Percentiles rank a stretch among this genome's conserved stretches.
These are phyloP conservation scores for Phaetusa simplex DNA, from an alignment of 2,113 vertebrate species.

Conservation along the genomic window DNA sequence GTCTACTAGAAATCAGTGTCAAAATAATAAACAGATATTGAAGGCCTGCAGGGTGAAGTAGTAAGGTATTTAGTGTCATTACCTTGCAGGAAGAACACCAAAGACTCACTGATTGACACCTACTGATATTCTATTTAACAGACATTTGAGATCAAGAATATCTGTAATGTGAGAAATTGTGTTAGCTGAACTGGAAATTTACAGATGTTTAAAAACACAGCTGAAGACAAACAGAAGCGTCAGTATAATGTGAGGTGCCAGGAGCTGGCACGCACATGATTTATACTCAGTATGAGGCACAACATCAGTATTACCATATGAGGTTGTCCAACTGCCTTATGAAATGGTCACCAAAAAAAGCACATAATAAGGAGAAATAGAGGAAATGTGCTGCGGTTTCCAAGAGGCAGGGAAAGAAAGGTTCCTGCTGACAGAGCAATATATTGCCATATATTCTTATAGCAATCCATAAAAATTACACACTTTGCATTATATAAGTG, in stretches of 20 bases:
- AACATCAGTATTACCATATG: not conserved
- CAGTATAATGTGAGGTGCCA: not conserved
- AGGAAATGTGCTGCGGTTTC: not conserved
- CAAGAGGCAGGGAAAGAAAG: not conserved
- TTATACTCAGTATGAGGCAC: not conserved
- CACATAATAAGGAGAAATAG: not conserved
- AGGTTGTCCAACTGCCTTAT: not conserved
- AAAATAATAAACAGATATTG: not conserved
- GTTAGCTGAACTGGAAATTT: not conserved
- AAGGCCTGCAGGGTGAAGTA: not conserved
- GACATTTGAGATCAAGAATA: not conserved
- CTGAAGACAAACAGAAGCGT: not conserved
- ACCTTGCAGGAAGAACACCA: not conserved
- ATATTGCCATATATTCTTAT: not conserved
- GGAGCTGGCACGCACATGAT: not conserved
- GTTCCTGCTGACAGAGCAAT: not conserved
- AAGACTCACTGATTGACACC: not conserved
- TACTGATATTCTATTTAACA: not conserved
- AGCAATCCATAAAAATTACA: not conserved
- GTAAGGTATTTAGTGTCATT: not conserved
- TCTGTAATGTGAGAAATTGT: not conserved
- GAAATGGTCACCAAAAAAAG: not conserved
- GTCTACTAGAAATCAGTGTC: not conserved
- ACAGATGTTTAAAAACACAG: not conserved
- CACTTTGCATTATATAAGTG: not conserved